Percentiles rank a stretch among this genome's conserved stretches.
Evolutionary conservation across 2,888 invertebrate genomes (phyloP).

Genomic region (Argyra leucocephala): DNA sequence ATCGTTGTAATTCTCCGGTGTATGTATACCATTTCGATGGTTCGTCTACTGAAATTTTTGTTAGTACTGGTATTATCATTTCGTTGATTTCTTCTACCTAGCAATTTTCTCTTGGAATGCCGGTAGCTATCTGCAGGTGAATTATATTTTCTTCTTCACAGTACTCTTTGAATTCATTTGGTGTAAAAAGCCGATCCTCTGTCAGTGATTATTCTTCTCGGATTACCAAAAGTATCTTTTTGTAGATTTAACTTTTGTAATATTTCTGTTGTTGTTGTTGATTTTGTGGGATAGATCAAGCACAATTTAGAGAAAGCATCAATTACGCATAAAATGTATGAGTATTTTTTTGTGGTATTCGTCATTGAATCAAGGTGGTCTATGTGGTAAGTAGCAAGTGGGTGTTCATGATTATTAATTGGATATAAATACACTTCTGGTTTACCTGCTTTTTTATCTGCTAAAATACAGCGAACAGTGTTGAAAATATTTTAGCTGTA

Average conservation of each 20-base stretch:
- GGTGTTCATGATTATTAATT: constrained; percentile 31
- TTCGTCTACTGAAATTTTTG: constrained; percentile 17
- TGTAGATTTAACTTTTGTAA: constrained; percentile 26
- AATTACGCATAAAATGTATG: constrained; percentile 32
- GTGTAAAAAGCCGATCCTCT: constrained; percentile 23
- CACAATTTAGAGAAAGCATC: constrained; percentile 34
- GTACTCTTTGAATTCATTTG: constrained; percentile 16
- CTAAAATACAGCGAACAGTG: constrained; percentile 24
- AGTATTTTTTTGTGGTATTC: constrained; percentile 31
- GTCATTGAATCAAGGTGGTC: constrained; percentile 35
- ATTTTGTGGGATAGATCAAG: constrained; percentile 33
- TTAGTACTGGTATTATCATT: constrained; percentile 14
- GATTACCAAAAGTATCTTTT: constrained; percentile 17
- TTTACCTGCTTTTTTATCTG: constrained; percentile 29
- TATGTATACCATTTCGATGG: constrained; percentile 11
- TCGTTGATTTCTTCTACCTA: constrained; percentile 21
- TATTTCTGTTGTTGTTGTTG: constrained; percentile 28
- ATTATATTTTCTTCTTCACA: not conserved
- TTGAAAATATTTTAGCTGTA: too few relatives aligned
- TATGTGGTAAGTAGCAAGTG: constrained; percentile 31
- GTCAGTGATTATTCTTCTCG: constrained; percentile 20
- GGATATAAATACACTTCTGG: constrained; percentile 31
- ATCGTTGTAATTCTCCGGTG: not conserved
- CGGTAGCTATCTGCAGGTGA: constrained; percentile 21
- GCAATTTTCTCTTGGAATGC: constrained; percentile 22